Percentiles rank a stretch among this genome's conserved stretches.
Evolutionary conservation across 2,113 vertebrate genomes (phyloP).

Genomic region (Craseonycteris thonglongyai): DNA sequence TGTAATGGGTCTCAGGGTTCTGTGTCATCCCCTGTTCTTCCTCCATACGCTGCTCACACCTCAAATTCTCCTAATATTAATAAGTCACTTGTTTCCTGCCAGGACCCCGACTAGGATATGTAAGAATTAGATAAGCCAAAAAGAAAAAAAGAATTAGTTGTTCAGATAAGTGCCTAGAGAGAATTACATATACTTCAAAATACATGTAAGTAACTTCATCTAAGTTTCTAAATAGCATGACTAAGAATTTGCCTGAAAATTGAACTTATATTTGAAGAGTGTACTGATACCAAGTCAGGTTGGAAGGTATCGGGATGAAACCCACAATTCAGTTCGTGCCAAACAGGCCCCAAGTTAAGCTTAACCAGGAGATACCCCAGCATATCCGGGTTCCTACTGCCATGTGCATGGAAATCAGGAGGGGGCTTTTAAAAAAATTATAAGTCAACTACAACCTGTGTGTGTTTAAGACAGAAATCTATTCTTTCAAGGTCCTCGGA

Average conservation of each 20-base stretch:
- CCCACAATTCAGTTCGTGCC: neutral
- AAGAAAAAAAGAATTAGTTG: neutral
- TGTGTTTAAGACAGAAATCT: neutral
- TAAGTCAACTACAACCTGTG: neutral
- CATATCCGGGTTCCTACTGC: rapidly evolving
- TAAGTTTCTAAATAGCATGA: constrained; percentile 64
- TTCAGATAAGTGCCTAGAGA: neutral
- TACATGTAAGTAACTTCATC: constrained; percentile 40
- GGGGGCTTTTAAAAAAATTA: neutral
- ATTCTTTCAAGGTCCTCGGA: neutral
- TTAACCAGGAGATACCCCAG: neutral
- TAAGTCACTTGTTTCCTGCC: neutral
- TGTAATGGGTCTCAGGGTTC: neutral
- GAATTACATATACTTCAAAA: constrained; percentile 14
- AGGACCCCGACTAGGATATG: neutral
- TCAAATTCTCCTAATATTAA: neutral
- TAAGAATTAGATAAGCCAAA: neutral
- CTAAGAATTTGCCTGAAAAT: constrained; percentile 67
- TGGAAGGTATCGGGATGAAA: neutral
- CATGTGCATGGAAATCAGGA: no score
- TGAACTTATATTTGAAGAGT: constrained; percentile 59
- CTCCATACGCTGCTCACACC: neutral
- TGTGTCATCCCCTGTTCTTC: neutral
- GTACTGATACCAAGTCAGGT: constrained; percentile 44
- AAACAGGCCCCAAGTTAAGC: neutral